These are phyloP conservation scores for Eunapius fragilis DNA, from an alignment of 37 sponge, comb jelly and placozoan species.

Conservation along the genomic window DNA sequence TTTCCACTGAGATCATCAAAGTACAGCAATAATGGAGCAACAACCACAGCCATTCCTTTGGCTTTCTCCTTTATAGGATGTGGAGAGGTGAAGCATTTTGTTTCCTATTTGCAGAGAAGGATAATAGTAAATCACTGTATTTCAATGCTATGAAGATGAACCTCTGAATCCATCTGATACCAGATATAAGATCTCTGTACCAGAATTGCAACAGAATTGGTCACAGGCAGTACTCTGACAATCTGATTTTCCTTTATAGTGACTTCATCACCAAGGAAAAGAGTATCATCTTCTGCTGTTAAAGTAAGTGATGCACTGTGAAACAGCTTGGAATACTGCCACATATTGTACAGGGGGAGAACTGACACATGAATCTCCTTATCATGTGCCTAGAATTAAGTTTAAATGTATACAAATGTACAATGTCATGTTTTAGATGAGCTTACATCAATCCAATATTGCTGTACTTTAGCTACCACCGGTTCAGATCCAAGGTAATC, in stretches of 20 bases:
- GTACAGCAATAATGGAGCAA: constrained; percentile 42
- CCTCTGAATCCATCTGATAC: not conserved
- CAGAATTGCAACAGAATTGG: not conserved
- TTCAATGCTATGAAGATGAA: not conserved
- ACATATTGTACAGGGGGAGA: too few species aligned
- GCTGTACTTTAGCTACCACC: too few species aligned
- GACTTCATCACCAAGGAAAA: not conserved
- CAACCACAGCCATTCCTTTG: not conserved
- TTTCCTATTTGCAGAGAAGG: not conserved
- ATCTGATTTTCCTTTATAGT: not conserved
- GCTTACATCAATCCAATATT: too few species aligned
- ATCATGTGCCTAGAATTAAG: too few species aligned
- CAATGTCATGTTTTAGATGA: too few species aligned
- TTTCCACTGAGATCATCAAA: constrained; percentile 79
- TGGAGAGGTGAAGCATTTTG: not conserved
- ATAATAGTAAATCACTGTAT: not conserved
- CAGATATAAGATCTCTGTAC: not conserved
- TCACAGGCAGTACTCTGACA: not conserved
- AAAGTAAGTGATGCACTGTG: not conserved
- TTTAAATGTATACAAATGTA: too few species aligned
- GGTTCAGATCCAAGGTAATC: too few species aligned
- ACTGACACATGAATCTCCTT: too few species aligned
- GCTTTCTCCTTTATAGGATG: not conserved
- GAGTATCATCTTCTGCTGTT: not conserved
- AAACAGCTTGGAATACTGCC: not conserved